Conservation (phyloP, 1,140 invertebrate species). For the Cheumatopsyche charites region DNA sequence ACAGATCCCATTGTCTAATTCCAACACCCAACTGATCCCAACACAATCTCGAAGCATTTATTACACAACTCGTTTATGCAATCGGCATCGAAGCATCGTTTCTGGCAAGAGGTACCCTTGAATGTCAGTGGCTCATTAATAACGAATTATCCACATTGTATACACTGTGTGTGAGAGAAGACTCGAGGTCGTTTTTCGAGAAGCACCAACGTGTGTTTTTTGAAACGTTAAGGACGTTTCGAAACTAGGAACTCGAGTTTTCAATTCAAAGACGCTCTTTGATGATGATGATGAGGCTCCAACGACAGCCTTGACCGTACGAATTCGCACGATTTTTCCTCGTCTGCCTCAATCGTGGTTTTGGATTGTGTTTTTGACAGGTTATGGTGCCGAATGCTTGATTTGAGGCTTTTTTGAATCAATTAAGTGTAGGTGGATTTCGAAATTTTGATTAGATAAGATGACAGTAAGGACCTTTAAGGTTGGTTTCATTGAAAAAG, state of each 20-base stretch:
- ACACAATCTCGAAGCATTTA: no score
- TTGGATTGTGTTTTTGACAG: no score
- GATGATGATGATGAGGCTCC: conserved; percentile 6
- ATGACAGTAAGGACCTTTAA: no score
- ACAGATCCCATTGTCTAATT: no score
- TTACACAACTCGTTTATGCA: no score
- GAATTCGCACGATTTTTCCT: not conserved
- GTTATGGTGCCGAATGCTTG: no score
- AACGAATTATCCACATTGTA: not conserved
- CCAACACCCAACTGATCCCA: no score
- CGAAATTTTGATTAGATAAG: no score
- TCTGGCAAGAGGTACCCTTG: conserved; percentile 4
- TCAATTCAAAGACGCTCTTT: not conserved
- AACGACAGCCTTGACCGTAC: conserved; percentile 19
- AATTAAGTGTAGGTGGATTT: no score
- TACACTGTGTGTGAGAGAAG: not conserved
- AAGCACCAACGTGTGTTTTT: not conserved
- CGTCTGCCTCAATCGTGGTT: not conserved
- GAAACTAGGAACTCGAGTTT: conserved; percentile 7
- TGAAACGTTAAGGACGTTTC: conserved; percentile 9
- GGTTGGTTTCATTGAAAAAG: no score
- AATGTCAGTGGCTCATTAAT: conserved; percentile 4
- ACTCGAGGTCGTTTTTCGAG: conserved; percentile 18
- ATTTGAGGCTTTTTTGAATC: no score
- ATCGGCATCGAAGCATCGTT: not conserved